A percentile compares a stretch with the other conserved stretches of the same genome.
These are phyloP conservation scores for Hozukius guyotensis DNA, from an alignment of 2,797 vertebrate genomes.

Conservation along the genomic window DNA sequence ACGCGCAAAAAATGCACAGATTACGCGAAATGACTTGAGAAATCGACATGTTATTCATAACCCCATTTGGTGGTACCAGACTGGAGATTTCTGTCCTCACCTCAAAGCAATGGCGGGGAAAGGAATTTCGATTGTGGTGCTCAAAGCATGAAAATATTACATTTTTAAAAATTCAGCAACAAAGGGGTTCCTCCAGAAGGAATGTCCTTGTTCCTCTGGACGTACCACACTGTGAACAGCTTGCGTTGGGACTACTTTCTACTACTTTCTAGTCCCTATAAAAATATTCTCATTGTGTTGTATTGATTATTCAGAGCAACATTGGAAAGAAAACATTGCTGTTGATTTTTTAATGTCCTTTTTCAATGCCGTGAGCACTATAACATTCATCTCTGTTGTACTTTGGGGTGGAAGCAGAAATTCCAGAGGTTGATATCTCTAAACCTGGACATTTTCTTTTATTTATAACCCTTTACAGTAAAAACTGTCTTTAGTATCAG, in stretches of 20 bases:
- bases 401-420: no score
- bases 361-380: neutral
- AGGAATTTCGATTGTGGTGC: constrained; percentile 2
- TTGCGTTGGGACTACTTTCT: neutral
- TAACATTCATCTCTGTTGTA: no score
- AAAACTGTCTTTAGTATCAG: neutral
- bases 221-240: constrained; percentile 2
- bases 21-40: neutral
- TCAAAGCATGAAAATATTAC: constrained; percentile 33
- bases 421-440: neutral
- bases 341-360: neutral
- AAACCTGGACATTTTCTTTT: neutral
- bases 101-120: constrained; percentile 4
- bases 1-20: neutral
- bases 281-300: neutral
- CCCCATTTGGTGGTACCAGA: neutral
- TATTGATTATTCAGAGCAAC: neutral
- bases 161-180: constrained; percentile 29
- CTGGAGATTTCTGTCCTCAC: constrained; percentile 3
- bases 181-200: neutral
- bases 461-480: neutral
- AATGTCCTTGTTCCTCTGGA: constrained; percentile 20
- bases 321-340: neutral
- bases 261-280: neutral
- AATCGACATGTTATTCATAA: neutral